Evolutionary conservation across 2,797 vertebrate species (phyloP).

Genomic region (Numenius phaeopus): DNA sequence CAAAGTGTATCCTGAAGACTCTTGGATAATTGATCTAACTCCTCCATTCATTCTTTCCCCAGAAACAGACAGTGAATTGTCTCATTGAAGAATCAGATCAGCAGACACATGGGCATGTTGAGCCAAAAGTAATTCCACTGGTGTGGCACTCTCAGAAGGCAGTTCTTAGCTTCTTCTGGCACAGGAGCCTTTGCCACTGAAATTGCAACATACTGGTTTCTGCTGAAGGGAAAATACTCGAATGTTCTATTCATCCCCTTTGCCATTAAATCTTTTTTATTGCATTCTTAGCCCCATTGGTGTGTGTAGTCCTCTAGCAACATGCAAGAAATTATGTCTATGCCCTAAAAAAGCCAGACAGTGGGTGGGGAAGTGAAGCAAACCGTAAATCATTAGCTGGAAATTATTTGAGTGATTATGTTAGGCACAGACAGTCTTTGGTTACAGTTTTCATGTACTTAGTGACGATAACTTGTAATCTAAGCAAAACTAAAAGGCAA

Average conservation of each 20-base stretch:
- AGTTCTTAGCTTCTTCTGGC: neutral
- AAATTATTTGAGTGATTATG: slow-evolving; percentile 17
- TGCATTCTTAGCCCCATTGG: neutral
- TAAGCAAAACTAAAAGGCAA: slow-evolving; percentile 22
- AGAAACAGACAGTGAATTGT: slow-evolving; percentile 58
- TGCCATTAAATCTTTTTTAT: slow-evolving; percentile 29
- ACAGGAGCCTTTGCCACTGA: neutral
- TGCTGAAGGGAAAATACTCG: neutral
- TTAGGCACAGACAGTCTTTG: neutral
- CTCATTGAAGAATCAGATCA: slow-evolving; percentile 20
- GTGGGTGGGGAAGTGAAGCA: slow-evolving; percentile 34
- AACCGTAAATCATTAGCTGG: slow-evolving; percentile 36
- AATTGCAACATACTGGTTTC: neutral
- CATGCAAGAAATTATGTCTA: slow-evolving; percentile 1
- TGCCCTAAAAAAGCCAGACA: slow-evolving; percentile 35
- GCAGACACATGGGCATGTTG: neutral
- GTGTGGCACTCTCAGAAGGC: neutral
- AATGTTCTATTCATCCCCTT: neutral
- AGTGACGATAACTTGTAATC: neutral
- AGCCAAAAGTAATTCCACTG: neutral
- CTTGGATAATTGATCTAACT: slow-evolving; percentile 39
- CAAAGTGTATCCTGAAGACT: slow-evolving; percentile 64
- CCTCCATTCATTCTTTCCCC: slow-evolving; percentile 6
- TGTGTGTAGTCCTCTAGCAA: neutral
- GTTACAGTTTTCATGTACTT: slow-evolving; percentile 31